Base-by-base conservation (phyloP, 2,888 invertebrate species). In the Euplagia quadripunctaria region DNA sequence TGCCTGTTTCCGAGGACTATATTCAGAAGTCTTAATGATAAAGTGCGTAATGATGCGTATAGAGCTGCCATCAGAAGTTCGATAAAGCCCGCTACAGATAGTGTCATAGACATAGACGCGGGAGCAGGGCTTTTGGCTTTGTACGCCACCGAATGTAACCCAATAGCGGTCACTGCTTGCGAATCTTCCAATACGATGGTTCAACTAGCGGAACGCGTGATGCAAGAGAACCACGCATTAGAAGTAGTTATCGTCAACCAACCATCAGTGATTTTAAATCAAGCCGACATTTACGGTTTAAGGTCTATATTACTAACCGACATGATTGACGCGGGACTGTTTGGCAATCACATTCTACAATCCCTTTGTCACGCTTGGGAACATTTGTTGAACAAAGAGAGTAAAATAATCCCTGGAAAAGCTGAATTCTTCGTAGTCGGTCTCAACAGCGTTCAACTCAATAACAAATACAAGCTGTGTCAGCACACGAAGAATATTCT, bases 331-430 rank as follows among this genome's bases (percentile, higher is more conserved):
- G 14, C 83, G 0, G 83, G 72, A 0, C n/a, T 82, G 20, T 77
- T 82, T 9, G 79, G 83, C 4, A 72, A 76, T 51, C 31, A 74
- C 79, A 95, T 97, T 61, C 87, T 98, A 65, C 93, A 96, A 75
- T 96, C 97, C 4, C 86, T 97, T 64, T 89, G 96, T 64, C 97
- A 97, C 89, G 97, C 97, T 7, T 97, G 97, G 96, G 91, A 96
- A 55, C 76, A 76, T 52, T 71, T 82, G 46, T 73, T 82, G 0
- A 51, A 52, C 43, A 49, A 64, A 14, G 58, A 63, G 5, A 72
- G 76, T 52, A 68, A 42, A 65, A 51, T 80, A 31, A 80, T 82
- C 4, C 82, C 82, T 1, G 79, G 80, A 0, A 76, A 64, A 68
- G 83, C 79, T 0, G 83, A 80, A 17, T 82, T 77, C 74, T 82